phyloP scores from a whole-genome alignment of 2,113 vertebrate genomes.

The Haliaeetus leucogaster region DNA sequence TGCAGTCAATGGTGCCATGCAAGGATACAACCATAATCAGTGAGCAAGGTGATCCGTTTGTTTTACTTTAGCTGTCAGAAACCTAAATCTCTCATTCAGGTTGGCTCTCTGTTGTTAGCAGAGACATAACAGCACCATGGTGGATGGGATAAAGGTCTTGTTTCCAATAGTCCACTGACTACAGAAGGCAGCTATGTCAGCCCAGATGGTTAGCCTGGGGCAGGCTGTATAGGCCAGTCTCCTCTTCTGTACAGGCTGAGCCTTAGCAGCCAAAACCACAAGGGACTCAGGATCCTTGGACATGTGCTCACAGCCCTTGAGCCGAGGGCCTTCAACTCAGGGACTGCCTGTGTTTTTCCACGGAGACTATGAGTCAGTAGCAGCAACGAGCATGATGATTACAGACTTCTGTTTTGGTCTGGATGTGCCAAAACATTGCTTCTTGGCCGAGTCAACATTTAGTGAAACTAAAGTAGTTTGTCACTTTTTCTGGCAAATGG shows the following conservation, averaged over 20 bases:
- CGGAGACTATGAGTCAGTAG: not conserved
- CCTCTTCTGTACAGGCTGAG: not conserved
- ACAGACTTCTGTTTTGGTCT: not conserved
- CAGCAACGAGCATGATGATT: not conserved
- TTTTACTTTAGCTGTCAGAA: not conserved
- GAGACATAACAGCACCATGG: not conserved
- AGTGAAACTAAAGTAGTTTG: not conserved
- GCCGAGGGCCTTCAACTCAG: not conserved
- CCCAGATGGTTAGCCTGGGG: not conserved
- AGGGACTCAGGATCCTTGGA: not conserved
- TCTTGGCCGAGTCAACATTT: not conserved
- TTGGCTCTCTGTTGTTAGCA: not conserved
- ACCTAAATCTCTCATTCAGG: not conserved
- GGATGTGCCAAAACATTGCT: not conserved
- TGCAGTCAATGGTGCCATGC: not conserved
- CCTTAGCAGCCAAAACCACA: not conserved
- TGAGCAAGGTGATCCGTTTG: not conserved
- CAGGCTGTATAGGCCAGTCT: not conserved
- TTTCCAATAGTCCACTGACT: not conserved
- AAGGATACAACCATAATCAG: not conserved
- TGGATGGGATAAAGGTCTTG: not conserved
- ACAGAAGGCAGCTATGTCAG: not conserved
- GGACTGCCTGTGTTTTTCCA: not conserved
- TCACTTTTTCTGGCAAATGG: not conserved
- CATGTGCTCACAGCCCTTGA: not conserved